These are phyloP conservation scores for Pachypeltis micranthus DNA, from an alignment of 1,140 invertebrate species.

Conservation along the genomic window DNA sequence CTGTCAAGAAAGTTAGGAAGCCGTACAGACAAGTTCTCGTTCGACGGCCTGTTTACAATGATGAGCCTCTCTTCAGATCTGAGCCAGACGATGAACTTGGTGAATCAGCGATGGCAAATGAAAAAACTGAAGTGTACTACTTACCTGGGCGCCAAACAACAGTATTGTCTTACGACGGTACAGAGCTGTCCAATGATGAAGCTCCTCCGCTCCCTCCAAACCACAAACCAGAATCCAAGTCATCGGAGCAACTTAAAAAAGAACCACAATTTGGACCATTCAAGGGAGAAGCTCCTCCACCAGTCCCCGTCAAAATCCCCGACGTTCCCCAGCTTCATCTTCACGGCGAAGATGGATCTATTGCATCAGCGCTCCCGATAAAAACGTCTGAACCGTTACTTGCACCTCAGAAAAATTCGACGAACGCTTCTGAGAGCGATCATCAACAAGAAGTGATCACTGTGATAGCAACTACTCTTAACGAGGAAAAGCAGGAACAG, in stretches of 20 bases:
- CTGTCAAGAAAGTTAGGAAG: slow-evolving; percentile 19
- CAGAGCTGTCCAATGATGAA: slow-evolving; percentile 49
- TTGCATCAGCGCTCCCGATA: slow-evolving; percentile 25
- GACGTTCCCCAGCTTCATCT: slow-evolving; percentile 27
- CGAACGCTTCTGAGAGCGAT: slow-evolving; percentile 16
- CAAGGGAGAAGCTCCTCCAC: slow-evolving; percentile 45
- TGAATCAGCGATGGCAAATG: slow-evolving; percentile 46
- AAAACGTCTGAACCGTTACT: slow-evolving; percentile 19
- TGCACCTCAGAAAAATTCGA: background rate
- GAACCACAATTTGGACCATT: slow-evolving; percentile 58
- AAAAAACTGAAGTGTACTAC: slow-evolving; percentile 53
- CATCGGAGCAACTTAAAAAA: slow-evolving; percentile 33
- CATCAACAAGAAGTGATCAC: slow-evolving; percentile 18
- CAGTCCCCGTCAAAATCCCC: slow-evolving; percentile 28
- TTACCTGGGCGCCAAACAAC: slow-evolving; percentile 38
- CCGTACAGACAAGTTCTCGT: slow-evolving; percentile 17
- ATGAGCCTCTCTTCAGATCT: slow-evolving; percentile 21
- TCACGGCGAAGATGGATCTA: slow-evolving; percentile 5
- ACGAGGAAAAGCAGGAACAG: slow-evolving; percentile 6
- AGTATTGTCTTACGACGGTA: slow-evolving; percentile 58
- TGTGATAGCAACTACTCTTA: too few relatives aligned
- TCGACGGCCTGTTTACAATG: slow-evolving; percentile 13
- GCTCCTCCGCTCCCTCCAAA: slow-evolving; percentile 15
- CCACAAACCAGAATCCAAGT: slow-evolving; percentile 8
- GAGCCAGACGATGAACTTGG: slow-evolving; percentile 38